Evolutionary conservation across 1,140 invertebrate species (phyloP), one percentile per base, ranked within the genome.

Genomic region (Cephus cinctus): DNA sequence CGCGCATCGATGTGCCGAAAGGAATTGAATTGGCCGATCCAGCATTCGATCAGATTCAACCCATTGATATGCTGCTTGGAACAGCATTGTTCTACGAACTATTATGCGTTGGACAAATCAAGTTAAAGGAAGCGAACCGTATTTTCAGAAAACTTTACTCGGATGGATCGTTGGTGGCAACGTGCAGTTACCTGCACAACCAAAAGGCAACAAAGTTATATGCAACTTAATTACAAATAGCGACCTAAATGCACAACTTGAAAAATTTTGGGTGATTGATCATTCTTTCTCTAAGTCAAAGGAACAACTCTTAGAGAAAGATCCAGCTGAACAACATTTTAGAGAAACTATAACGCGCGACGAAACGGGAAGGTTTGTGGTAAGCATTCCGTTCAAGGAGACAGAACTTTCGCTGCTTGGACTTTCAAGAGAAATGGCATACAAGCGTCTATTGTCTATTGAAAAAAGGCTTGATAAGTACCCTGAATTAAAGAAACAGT

Each of bases 401-500:
- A 3, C n/a, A 6, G 1, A 15, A 42, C 1, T 12, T 30, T 4
- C 4, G n/a, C 4, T 12, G 5, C 0, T 19, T 42, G 38, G 18
- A 3, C 11, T 14, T 1, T 47, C 38, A 1, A 14, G 18, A 3
- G 0, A 11, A 11, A 21, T 27, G 5, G 23, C 38, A 3, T 2
- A 18, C 3, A 47, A 31, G 5, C 48, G 45, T 2, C 41, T 57
- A 32, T 14, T 27, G 6, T 50, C 50, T 12, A 21, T 57, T 3
- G 42, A 50, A 23, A 42, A 31, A 14, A 15, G 38, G 30, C 47
- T 63, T 11, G 22, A n/a, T 5, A 27, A 31, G 8, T 25, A 59
- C 8, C 22, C 32, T 14, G 11, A 32, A 18, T 49, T 57, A 5
- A 41, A 40, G 11, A 14, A 30, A 14, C 20, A 20, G 32, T 62